Evolutionary conservation across 2,797 vertebrate species (phyloP), one percentile per base, ranked within the genome.

Genomic region (Zenarchopterus dispar): DNA sequence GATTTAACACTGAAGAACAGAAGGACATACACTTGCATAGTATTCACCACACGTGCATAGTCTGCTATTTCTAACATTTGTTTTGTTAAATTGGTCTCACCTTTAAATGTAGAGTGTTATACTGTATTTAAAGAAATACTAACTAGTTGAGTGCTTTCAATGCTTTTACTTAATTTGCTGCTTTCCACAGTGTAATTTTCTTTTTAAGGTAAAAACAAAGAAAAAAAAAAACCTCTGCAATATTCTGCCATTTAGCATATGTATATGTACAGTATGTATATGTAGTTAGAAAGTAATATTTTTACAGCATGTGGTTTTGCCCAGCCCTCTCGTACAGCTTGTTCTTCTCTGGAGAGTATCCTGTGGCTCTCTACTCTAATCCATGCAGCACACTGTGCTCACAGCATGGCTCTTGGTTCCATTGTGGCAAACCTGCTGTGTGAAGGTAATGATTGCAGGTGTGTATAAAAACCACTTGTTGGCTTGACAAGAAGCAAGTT

Each of bases 1-100:
- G 87, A 91, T 90, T 89, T 86, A 91, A 89, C 86, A 86, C 76
- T 84, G 65, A 86, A 82, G 74, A 81, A 82, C 62, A 77, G 79
- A 18, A 65, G 67, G 54, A 69, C 67, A 80, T 54, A 56, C 57
- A 52, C 64, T 74, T 67, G 9, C 54, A 47, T 33, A 36, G 42
- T 39, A 19, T 56, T 56, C 36, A 59, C 15, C 54, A 19, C 11
- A 56, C 15, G n/a, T 49, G 22, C 33, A 21, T 0, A 23, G 13
- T 26, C 39, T 24, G 21, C 41, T 23, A 45, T 22, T 33, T 43
- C 19, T 49, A 31, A 41, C 36, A 39, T 39, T 39, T 39, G n/a
- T 63, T 62, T 59, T 67, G 36, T 44, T 15, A 45, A n/a, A 18
- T 18, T 50, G 1, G 1, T 63, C 36, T 52, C 8, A 45, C n/a